phyloP scores from a whole-genome alignment of 30 jellyfish, hydroid and myxozoan species.

The Chrysaora quinquecirrha region DNA sequence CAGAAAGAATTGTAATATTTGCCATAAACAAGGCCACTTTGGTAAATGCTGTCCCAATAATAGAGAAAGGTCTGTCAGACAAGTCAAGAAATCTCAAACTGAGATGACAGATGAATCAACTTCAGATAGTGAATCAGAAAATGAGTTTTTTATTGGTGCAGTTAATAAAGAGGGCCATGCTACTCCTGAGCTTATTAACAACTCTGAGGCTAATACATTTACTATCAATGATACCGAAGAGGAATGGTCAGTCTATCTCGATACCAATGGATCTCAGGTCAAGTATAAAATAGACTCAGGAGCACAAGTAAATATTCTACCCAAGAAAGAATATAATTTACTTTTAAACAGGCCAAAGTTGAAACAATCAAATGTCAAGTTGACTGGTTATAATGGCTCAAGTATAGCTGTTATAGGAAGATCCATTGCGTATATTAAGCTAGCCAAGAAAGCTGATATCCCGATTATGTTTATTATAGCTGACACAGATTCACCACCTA shows the following conservation, averaged over 20 bases:
- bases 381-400: slow-evolving; percentile 10
- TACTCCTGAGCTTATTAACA: background rate
- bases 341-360: slow-evolving; percentile 23
- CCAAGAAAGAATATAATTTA: background rate
- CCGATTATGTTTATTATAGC: slow-evolving; percentile 12
- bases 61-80: too few species aligned
- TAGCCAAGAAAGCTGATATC: background rate
- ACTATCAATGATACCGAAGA: background rate
- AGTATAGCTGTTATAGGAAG: background rate
- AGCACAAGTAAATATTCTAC: slow-evolving; percentile 19
- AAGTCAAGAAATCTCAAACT: too few species aligned
- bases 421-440: background rate
- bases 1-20: background rate
- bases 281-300: slow-evolving; percentile 26
- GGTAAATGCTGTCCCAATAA: background rate
- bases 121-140: background rate
- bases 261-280: background rate
- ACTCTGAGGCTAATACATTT: background rate
- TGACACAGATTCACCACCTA: slow-evolving; percentile 8
- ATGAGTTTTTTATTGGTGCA: slow-evolving; percentile 32
- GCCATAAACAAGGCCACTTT: slow-evolving; percentile 12
- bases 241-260: slow-evolving; percentile 10
- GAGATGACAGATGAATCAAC: background rate
- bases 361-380: background rate
- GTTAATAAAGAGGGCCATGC: background rate